Base-by-base conservation (phyloP, 2,888 invertebrate genomes). In the Bimastos eiseni region DNA sequence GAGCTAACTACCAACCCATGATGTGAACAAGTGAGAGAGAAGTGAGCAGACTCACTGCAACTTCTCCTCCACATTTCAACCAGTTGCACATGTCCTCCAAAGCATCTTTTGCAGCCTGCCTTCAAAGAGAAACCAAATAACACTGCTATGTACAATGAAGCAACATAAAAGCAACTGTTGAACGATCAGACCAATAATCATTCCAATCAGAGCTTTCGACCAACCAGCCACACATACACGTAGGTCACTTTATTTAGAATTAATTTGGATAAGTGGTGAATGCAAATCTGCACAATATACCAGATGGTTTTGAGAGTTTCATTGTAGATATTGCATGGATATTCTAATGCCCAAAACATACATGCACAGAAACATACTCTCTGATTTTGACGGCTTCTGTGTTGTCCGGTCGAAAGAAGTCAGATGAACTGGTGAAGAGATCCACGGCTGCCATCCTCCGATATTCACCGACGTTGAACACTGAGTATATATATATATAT, bases 401-500 rank as follows among this genome's bases (percentile, higher is more conserved):
- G 95, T 99, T 99, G 95, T 98, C 98, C 0, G 97, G 97, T 90
- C 98, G 96, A 96, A 99, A 99, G 96, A 99, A 99, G 94, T 99
- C 99, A 95, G 99, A 99, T 94, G 97, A 98, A 94, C 97, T 98
- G 93, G 97, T 97, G 96, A 98, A 99, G 1, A 98, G 97, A 36
- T 97, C 97, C 17, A 99, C 99, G 21, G 98, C 98, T 21, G 98
- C 98, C 94, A 98, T 98, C 91, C 99, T 96, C 91, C 99, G 96
- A 96, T 99, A 99, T 95, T 99, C 99, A 37, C 99, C 99, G 93
- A 99, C 96, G 96, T 99, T 99, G 96, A 99, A 99, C 90, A 99
- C 99, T 97, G 96, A 34, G 1, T n/a, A n/a, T n/a, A n/a, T n/a
- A n/a, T n/a, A n/a, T n/a, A n/a, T n/a, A n/a, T 21, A 70, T 55